Evolutionary conservation across 2,797 vertebrate species (phyloP), one percentile per base, ranked within the genome.

Genomic region (Argentina silus): DNA sequence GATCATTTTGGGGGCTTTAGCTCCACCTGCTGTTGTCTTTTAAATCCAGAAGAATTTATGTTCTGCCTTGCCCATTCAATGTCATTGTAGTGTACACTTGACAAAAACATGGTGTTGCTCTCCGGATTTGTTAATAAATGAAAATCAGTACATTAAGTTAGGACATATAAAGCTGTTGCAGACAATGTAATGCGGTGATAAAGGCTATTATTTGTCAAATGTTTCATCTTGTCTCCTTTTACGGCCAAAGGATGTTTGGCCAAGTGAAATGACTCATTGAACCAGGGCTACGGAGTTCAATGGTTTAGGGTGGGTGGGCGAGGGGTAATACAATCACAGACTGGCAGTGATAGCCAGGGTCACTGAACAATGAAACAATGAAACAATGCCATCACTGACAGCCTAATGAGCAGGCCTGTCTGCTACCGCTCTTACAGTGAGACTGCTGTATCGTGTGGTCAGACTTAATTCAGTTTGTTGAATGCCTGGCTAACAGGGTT

Each of bases 11-110:
- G 27, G 27, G 50, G 50, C 7, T 51, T 3, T 81, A 76, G 84
- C 84, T 71, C 85, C 89, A 88, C 76, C 87, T 87, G 81, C 83
- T 86, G 87, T 89, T 77, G 65, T 74, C 19, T 74, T 6, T 8
- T 19, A 7, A 45, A 14, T 44, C 75, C n/a, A 81, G 64, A 12
- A 36, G 27, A 36, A 36, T 36, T 1, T 36, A 36, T 36, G 27
- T 36, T 36, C 27, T 36, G 4, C 27, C 27, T 36, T 36, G 27
- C 27, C 27, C 27, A 36, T 36, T 36, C 27, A 36, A 36, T 36
- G 27, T 36, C 27, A 36, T 36, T 36, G 27, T 36, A 36, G 27
- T 2, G 27, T 36, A 36, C 27, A 36, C 27, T 36, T 36, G 27
- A 36, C 27, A 36, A 36, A 36, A 4, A 36, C 1, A 36, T 36